Conservation (phyloP, 2,113 vertebrate genomes). For the Cathartes aura region DNA sequence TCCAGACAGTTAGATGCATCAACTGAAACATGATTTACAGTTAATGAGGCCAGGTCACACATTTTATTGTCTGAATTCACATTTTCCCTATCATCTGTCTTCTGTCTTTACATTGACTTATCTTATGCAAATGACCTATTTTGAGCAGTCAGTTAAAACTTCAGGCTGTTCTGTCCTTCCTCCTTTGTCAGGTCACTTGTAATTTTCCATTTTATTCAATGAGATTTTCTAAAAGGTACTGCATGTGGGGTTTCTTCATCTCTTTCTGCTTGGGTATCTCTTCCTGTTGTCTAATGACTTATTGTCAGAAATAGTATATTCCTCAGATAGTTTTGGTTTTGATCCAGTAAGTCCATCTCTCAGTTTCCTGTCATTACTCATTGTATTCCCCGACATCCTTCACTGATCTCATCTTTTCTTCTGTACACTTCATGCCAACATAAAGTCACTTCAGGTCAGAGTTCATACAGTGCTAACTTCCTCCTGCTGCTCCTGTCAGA, state of each 20-base stretch:
- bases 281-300: neutral
- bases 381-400: neutral
- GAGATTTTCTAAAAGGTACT: neutral
- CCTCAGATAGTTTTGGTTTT: constrained; percentile 19
- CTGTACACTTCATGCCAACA: neutral
- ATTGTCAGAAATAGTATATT: neutral
- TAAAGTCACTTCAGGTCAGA: constrained; percentile 41
- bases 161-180: neutral
- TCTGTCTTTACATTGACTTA: neutral
- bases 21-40: neutral
- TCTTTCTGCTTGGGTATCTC: neutral
- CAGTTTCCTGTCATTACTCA: constrained; percentile 37
- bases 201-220: neutral
- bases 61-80: constrained; percentile 13
- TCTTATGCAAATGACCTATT: neutral
- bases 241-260: neutral
- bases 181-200: neutral
- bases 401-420: constrained; percentile 56
- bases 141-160: neutral
- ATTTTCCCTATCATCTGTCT: neutral
- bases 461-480: constrained; percentile 20
- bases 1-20: neutral
- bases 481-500: constrained; percentile 21
- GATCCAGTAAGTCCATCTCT: constrained; percentile 7
- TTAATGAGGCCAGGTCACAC: neutral